These are phyloP conservation scores for Chionis minor DNA, from an alignment of 2,113 vertebrate genomes.

Conservation along the genomic window DNA sequence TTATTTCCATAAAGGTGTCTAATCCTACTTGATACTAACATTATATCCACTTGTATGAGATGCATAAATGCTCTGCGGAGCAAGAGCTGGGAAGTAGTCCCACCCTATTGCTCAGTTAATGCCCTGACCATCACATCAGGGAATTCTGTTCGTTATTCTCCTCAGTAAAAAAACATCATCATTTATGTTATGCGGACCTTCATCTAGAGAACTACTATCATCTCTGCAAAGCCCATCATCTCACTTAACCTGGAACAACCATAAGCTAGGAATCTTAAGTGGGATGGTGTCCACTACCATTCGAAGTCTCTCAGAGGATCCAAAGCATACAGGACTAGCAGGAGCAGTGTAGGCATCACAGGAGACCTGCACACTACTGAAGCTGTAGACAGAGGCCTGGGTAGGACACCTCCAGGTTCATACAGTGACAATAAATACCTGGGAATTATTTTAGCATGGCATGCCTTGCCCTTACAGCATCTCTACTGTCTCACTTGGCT, in stretches of 20 bases:
- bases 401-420: neutral
- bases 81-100: neutral
- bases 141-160: neutral
- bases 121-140: neutral
- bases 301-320: neutral
- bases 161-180: neutral
- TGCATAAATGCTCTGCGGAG: neutral
- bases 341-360: neutral
- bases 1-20: neutral
- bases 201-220: neutral
- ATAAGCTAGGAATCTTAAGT: neutral
- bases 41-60: neutral
- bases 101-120: neutral
- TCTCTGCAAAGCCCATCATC: neutral
- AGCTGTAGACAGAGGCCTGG: neutral
- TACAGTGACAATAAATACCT: neutral
- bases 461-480: neutral
- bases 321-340: neutral
- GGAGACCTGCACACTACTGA: neutral
- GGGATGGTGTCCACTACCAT: neutral
- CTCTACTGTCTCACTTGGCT: neutral
- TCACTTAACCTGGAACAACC: neutral
- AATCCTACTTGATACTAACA: neutral
- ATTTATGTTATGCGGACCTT: neutral
- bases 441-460: neutral